Conservation (phyloP, 2,888 invertebrate genomes). For the Lathronympha strigana region DNA sequence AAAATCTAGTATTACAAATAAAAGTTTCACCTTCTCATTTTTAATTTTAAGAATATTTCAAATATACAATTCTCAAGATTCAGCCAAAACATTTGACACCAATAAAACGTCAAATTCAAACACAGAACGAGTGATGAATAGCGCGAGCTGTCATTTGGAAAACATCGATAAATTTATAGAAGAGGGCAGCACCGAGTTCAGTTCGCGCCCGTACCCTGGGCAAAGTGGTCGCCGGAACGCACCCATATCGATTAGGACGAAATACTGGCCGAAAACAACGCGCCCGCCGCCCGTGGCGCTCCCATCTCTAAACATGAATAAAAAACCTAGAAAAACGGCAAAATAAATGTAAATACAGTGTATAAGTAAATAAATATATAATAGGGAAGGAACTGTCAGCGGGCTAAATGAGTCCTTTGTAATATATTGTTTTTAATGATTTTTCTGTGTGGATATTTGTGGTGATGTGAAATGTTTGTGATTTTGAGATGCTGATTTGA, state of each 20-base stretch:
- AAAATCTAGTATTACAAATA: too few species aligned
- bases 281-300: constrained; percentile 7
- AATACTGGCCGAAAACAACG: constrained; percentile 25
- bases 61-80: neutral
- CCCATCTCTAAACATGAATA: constrained; percentile 28
- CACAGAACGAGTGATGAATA: constrained; percentile 13
- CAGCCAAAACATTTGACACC: constrained; percentile 8
- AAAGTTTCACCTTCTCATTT: too few species aligned
- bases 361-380: constrained; percentile 8
- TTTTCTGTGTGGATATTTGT: constrained; percentile 20
- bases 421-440: constrained; percentile 31
- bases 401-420: constrained; percentile 24
- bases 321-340: constrained; percentile 28
- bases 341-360: constrained; percentile 10
- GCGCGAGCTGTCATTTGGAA: constrained; percentile 24
- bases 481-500: constrained; percentile 2
- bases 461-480: constrained; percentile 18
- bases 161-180: constrained; percentile 29
- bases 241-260: constrained; percentile 19
- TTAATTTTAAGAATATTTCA: too few species aligned
- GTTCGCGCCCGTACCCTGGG: constrained; percentile 38
- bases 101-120: constrained; percentile 27
- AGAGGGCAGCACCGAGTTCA: constrained; percentile 23
- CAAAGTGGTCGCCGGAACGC: constrained; percentile 6
- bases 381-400: constrained; percentile 19